Conservation (phyloP, 2,888 invertebrate genomes). For the Hybos culiciformis region DNA sequence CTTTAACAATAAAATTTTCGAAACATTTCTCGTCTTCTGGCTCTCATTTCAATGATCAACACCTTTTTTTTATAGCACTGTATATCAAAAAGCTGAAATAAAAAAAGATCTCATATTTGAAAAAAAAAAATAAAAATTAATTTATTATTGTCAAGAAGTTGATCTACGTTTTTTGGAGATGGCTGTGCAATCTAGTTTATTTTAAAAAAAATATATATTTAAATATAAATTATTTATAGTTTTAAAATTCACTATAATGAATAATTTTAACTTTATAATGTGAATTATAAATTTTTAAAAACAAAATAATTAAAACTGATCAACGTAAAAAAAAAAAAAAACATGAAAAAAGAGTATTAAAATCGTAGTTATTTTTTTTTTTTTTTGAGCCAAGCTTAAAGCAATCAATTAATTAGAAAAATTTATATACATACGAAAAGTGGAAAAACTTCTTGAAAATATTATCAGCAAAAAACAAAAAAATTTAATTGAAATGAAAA, state of each 20-base stretch:
- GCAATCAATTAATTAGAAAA: too few relatives aligned
- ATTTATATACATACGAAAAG: too few relatives aligned
- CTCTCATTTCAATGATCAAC: too few relatives aligned
- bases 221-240: slow-evolving; percentile 16
- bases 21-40: too few relatives aligned
- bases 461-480: too few relatives aligned
- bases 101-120: slow-evolving; percentile 10
- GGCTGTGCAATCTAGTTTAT: slow-evolving; percentile 45
- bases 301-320: slow-evolving; percentile 9
- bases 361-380: slow-evolving; percentile 9
- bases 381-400: too few relatives aligned
- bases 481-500: slow-evolving; percentile 9
- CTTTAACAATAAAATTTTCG: too few relatives aligned
- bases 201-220: slow-evolving; percentile 19
- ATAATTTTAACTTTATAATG: slow-evolving; percentile 6
- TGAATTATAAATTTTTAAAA: slow-evolving; percentile 7
- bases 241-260: too few relatives aligned
- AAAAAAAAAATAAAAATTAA: slow-evolving; percentile 7
- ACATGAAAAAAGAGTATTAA: slow-evolving; percentile 2
- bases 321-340: slow-evolving; percentile 3
- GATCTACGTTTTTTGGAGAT: slow-evolving; percentile 89
- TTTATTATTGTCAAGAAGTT: slow-evolving; percentile 63
- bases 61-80: too few relatives aligned
- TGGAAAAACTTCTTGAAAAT: slow-evolving; percentile 36
- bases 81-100: slow-evolving; percentile 7